phyloP scores from a whole-genome alignment of 2,113 vertebrate genomes.

The Malurus elegans region DNA sequence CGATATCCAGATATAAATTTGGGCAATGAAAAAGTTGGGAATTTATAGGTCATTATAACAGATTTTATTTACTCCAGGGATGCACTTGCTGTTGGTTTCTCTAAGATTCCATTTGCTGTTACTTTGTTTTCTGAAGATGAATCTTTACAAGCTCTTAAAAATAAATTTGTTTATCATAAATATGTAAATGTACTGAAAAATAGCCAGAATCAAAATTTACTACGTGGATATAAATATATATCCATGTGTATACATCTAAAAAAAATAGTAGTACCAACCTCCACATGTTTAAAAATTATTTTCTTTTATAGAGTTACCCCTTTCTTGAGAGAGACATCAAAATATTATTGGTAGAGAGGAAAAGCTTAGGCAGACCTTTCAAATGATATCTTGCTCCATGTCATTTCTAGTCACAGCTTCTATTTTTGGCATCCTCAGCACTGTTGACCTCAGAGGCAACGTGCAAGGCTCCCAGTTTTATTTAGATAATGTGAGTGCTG shows the following conservation, averaged over 20 bases:
- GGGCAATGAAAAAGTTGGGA: not conserved
- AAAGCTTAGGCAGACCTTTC: not conserved
- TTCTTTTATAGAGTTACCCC: not conserved
- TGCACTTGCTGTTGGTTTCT: not conserved
- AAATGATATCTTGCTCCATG: not conserved
- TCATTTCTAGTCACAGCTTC: slow-evolving; percentile 7
- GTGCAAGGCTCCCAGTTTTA: not conserved
- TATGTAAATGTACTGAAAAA: not conserved
- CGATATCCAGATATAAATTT: not conserved
- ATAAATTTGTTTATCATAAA: not conserved
- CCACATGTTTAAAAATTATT: not conserved
- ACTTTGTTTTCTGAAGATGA: not conserved
- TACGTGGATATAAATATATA: not conserved
- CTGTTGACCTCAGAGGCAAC: not conserved
- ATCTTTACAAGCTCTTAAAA: not conserved
- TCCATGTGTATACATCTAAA: not conserved
- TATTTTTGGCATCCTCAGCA: not conserved
- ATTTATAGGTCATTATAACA: not conserved
- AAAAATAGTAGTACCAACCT: not conserved
- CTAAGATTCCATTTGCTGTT: not conserved
- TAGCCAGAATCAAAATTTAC: not conserved
- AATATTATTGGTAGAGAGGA: not conserved
- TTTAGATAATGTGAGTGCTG: not conserved
- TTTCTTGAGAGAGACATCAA: not conserved
- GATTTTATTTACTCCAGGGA: not conserved